A percentile compares a stretch with the other conserved stretches of the same genome.
Evolutionary conservation across 2,113 vertebrate species (phyloP).

Genomic region (Eulemur macaco): DNA sequence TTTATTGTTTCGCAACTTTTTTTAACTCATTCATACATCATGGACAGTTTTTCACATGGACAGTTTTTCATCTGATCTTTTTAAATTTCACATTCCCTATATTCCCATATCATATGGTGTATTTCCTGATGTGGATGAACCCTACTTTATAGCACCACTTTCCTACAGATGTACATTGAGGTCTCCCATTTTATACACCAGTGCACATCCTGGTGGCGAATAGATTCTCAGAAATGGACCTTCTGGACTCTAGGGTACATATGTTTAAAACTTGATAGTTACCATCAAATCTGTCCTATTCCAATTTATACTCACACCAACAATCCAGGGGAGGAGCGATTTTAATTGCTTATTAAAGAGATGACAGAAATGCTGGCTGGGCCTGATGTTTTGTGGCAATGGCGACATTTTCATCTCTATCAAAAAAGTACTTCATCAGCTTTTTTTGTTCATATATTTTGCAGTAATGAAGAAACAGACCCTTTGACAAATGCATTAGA

Average conservation of each 20-base stretch:
- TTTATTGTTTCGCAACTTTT: neutral
- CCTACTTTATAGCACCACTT: neutral
- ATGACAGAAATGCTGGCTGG: neutral
- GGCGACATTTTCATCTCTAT: neutral
- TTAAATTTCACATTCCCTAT: neutral
- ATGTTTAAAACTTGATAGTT: neutral
- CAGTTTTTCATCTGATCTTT: neutral
- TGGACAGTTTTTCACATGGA: neutral
- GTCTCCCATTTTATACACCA: neutral
- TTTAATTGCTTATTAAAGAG: constrained; percentile 3
- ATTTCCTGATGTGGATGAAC: neutral
- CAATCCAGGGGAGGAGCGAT: neutral
- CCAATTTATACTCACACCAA: neutral
- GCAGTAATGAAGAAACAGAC: neutral
- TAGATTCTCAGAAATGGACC: neutral
- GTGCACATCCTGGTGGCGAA: neutral
- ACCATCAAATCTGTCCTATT: neutral
- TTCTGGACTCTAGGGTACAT: neutral
- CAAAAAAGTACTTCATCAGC: neutral
- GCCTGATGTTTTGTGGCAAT: neutral
- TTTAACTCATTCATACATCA: neutral
- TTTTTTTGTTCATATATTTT: constrained; percentile 26
- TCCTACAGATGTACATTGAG: neutral
- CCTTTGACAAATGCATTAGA: neutral
- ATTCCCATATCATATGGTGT: neutral